Conservation (phyloP, 2,888 invertebrate species). For the Oasisia sp. region DNA sequence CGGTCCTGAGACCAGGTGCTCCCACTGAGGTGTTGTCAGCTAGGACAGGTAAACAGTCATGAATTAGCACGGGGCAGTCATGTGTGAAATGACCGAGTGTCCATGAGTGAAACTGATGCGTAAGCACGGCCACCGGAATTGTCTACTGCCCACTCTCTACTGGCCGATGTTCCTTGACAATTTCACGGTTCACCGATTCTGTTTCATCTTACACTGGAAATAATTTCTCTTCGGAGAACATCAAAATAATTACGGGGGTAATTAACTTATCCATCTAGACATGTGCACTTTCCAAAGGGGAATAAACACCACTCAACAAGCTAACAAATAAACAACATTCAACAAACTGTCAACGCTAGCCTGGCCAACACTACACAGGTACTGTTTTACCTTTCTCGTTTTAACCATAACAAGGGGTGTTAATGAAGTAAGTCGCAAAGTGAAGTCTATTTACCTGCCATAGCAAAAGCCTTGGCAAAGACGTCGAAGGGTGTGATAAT, state of each 20-base stretch:
- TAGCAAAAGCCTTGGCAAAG: neutral
- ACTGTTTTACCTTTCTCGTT: neutral
- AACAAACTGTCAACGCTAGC: neutral
- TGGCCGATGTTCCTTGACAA: neutral
- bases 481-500: neutral
- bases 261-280: neutral
- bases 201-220: neutral
- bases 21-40: neutral
- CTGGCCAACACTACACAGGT: neutral
- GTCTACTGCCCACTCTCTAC: neutral
- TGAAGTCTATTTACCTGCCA: neutral
- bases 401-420: neutral
- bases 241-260: neutral
- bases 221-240: neutral
- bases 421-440: neutral
- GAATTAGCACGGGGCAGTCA: neutral
- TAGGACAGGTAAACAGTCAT: neutral
- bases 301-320: neutral
- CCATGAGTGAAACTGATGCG: neutral
- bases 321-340: neutral
- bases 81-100: neutral
- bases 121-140: neutral
- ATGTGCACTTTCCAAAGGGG: neutral
- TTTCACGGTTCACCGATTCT: neutral
- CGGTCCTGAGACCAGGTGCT: neutral